Percentiles rank a stretch among this genome's conserved stretches.
Evolutionary conservation across 92 coral and sea anemone genomes (phyloP).

Genomic region (Scolanthus callimorphus): DNA sequence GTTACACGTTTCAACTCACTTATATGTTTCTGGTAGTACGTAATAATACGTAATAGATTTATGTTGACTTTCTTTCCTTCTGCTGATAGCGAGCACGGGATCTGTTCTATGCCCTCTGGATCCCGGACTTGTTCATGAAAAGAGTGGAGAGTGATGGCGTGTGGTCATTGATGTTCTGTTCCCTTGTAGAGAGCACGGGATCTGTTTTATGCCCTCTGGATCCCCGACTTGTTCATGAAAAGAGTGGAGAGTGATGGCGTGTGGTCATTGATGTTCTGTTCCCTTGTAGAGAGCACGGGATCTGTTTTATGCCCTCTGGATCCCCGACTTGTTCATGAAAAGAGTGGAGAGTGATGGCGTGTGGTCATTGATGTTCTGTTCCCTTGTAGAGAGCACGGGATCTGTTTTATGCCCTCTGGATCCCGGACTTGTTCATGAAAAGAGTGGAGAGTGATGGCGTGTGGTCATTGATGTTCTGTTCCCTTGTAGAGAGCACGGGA

Average conservation of each 20-base stretch:
- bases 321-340: conserved; percentile 92
- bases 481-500: too few relatives aligned
- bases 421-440: too few relatives aligned
- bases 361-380: too few relatives aligned
- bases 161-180: not conserved
- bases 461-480: too few relatives aligned
- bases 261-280: conserved; percentile 70
- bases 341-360: conserved; percentile 76
- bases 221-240: conserved; percentile 92
- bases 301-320: conserved; percentile 92
- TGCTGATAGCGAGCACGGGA: conserved; percentile 92
- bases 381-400: too few relatives aligned
- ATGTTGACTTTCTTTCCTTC: not conserved
- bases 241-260: conserved; percentile 76
- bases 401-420: too few relatives aligned
- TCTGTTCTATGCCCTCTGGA: conserved; percentile 92
- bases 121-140: conserved; percentile 92
- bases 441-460: too few relatives aligned
- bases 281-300: conserved; percentile 92
- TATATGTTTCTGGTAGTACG: too few relatives aligned
- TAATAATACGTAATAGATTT: not conserved
- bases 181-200: conserved; percentile 92
- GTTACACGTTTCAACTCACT: too few relatives aligned
- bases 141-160: conserved; percentile 73
- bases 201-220: conserved; percentile 92